Base-by-base conservation (phyloP, 2,113 vertebrate genomes). In the Struthidea cinerea region DNA sequence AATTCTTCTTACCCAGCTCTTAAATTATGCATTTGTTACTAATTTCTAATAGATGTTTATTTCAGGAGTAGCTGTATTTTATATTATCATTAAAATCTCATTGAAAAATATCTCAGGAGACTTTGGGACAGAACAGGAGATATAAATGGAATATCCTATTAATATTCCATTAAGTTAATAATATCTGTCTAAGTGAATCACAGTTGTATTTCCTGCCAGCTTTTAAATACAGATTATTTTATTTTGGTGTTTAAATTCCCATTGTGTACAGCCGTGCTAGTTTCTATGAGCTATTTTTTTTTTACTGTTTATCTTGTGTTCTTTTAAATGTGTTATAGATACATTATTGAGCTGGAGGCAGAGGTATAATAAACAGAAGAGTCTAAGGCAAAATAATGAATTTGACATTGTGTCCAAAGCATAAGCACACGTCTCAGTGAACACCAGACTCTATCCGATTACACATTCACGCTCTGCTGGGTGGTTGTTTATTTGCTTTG, bases 331-430 rank as follows among this genome's bases (percentile, higher is more conserved):
- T 67, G 20, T 84, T 91, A 75, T 56, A 59, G 90, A 78, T 82
- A 68, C 82, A 91, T 93, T 87, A 96, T 65, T 83, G 93, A 93
- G 64, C 92, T 93, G 60, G 68, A 96, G 81, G 80, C 85, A 80
- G 83, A 89, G n/a, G 67, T 85, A 77, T 87, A 80, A 95, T 67
- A 68, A 92, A 75, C 76, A 90, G 52, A 84, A 87, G 18, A 67
- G 46, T 84, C 56, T 71, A 69, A 94, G 37, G 86, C 73, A 95
- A 94, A 93, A 87, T 91, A 95, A 96, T 93, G 74, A 77, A 85
- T 96, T 52, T 96, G 97, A 94, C 96, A 87, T 91, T 71, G 84
- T 90, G 88, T 95, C 94, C 76, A 86, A 91, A 92, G 63, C 86
- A 84, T 89, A 53, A 81, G 50, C 44, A 63, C 88, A 79, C 11